Conservation (phyloP, 2,113 vertebrate species). For the Empidonax alnorum region DNA sequence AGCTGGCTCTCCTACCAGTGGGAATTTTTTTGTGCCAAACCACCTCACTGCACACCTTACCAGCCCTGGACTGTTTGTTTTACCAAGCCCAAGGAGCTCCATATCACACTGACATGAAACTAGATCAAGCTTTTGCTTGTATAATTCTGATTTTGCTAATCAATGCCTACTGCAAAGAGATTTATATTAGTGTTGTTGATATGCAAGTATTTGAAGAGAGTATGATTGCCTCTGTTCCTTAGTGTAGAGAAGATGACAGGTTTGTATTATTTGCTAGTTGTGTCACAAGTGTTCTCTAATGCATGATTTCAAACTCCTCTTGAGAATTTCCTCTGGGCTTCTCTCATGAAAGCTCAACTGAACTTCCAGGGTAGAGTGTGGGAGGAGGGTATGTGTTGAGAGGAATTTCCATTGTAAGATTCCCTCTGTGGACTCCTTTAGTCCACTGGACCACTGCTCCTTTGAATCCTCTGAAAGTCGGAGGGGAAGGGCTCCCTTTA, state of each 20-base stretch:
- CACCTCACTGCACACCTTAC: background rate
- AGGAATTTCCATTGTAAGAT: background rate
- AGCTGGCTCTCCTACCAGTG: conserved; percentile 47
- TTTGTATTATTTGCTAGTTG: background rate
- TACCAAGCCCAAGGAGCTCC: background rate
- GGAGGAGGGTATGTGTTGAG: accelerated
- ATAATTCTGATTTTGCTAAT: background rate
- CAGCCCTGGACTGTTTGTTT: background rate
- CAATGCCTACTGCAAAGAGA: background rate
- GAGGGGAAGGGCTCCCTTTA: background rate
- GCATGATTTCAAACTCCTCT: background rate
- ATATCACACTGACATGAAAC: background rate
- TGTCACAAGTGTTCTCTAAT: background rate
- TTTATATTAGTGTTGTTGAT: background rate
- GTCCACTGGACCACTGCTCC: background rate
- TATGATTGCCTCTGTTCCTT: background rate
- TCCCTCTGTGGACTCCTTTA: background rate
- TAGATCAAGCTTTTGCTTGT: background rate
- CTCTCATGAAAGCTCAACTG: background rate
- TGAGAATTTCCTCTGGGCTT: background rate
- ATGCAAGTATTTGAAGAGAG: background rate
- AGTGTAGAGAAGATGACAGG: background rate
- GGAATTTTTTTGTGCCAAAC: conserved; percentile 39
- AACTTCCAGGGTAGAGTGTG: background rate
- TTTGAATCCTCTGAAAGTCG: background rate